These are phyloP conservation scores for Ranitomeya imitator DNA, from an alignment of 2,113 vertebrate genomes.

Conservation along the genomic window DNA sequence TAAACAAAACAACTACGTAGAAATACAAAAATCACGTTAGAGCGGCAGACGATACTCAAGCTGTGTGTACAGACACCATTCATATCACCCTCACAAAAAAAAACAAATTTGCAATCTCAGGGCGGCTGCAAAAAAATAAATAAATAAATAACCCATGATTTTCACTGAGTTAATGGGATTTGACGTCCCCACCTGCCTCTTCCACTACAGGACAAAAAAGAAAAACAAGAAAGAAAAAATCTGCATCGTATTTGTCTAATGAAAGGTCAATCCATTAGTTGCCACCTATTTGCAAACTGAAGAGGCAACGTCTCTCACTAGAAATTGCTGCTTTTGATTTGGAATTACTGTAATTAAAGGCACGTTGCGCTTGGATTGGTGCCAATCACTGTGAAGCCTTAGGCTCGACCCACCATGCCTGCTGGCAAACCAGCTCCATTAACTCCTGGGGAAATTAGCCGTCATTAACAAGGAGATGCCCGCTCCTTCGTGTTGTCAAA, in stretches of 20 bases:
- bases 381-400: conserved; percentile 69
- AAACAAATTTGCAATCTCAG: conserved; percentile 57
- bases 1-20: not conserved
- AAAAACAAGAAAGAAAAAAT: conserved; percentile 45
- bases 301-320: conserved; percentile 64
- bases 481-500: conserved; percentile 73
- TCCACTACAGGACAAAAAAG: conserved; percentile 36
- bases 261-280: conserved; percentile 67
- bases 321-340: conserved; percentile 69
- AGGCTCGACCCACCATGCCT: conserved; percentile 64
- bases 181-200: conserved; percentile 60
- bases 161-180: conserved; percentile 63
- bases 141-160: conserved; percentile 4
- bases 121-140: not conserved
- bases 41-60: not conserved
- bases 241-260: conserved; percentile 67
- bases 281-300: conserved; percentile 69
- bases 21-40: not conserved
- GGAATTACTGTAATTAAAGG: conserved; percentile 75
- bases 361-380: conserved; percentile 69
- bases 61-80: conserved; percentile 38
- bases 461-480: conserved; percentile 70
- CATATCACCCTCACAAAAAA: conserved; percentile 29
- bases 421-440: conserved; percentile 69
- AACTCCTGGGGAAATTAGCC: conserved; percentile 71